These are phyloP conservation scores for Macrosiphum euphorbiae DNA, from an alignment of 2,888 invertebrate genomes.

Conservation along the genomic window DNA sequence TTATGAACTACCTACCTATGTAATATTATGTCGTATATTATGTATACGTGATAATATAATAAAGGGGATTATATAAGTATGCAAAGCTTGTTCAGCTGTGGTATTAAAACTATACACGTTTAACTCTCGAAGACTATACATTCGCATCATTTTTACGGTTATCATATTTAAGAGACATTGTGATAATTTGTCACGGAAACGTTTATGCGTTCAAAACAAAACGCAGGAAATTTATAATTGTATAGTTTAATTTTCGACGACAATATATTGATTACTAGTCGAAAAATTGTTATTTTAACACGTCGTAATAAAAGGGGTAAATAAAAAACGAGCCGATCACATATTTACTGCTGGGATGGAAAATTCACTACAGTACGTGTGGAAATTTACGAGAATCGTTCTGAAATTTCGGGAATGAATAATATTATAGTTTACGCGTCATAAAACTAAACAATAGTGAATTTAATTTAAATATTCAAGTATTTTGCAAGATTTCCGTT, in stretches of 20 bases:
- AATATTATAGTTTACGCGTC: background rate
- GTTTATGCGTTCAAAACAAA: background rate
- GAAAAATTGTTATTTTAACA: background rate
- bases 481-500: background rate
- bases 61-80: constrained; percentile 3
- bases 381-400: background rate
- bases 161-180: background rate
- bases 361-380: background rate
- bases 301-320: background rate
- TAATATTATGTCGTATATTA: background rate
- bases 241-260: background rate
- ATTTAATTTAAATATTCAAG: background rate
- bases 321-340: background rate
- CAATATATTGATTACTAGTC: too few species aligned
- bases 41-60: background rate
- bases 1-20: background rate
- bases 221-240: background rate
- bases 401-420: background rate
- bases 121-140: background rate
- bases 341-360: background rate
- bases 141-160: background rate
- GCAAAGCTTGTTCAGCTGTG: constrained; percentile 24
- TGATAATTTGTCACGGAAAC: background rate
- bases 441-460: background rate
- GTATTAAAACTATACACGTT: constrained; percentile 10